Evolutionary conservation across 2,888 invertebrate species (phyloP), one percentile per base, ranked within the genome.

Genomic region (Drosophila greeni): DNA sequence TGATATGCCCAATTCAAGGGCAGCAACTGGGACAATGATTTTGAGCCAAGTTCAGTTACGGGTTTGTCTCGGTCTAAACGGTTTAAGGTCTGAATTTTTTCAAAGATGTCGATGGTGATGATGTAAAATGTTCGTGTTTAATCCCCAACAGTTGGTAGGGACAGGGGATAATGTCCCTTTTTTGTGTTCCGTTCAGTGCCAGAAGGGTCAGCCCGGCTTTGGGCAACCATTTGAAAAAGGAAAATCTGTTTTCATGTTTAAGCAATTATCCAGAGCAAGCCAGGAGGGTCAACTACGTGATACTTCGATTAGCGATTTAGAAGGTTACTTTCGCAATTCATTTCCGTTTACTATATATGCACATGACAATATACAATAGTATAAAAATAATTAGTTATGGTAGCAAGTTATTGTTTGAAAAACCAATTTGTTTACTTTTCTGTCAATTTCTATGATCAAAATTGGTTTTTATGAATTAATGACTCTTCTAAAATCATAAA

Each of bases 11-110:
- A n/a, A n/a, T n/a, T n/a, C n/a, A n/a, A n/a, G n/a, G n/a, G n/a
- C n/a, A n/a, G n/a, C n/a, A n/a, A n/a, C n/a, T n/a, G n/a, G n/a
- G n/a, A n/a, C n/a, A n/a, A n/a, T n/a, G n/a, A n/a, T n/a, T 23
- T 74, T 76, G 66, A 79, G 56, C 42, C 61, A 65, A 70, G 74
- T 76, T 57, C 39, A 60, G 54, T 48, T 43, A 37, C 40, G 36
- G 40, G 40, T 45, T 42, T 43, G 26, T 49, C 36, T 65, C 43
- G 55, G 59, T 52, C 57, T 64, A 51, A 73, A 56, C 66, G 48
- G 71, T 75, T 76, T 71, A 71, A 74, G 80, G 70, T 70, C 66
- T 36, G 11, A 47, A 42, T 52, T 34, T 47, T 61, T 58, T 61
- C 60, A 48, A 40, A 42, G 60, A 43, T 45, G 62, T 51, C 60